Evolutionary conservation across 2,113 vertebrate genomes (phyloP), one percentile per base, ranked within the genome.

Genomic region (Synodontis membranacea): DNA sequence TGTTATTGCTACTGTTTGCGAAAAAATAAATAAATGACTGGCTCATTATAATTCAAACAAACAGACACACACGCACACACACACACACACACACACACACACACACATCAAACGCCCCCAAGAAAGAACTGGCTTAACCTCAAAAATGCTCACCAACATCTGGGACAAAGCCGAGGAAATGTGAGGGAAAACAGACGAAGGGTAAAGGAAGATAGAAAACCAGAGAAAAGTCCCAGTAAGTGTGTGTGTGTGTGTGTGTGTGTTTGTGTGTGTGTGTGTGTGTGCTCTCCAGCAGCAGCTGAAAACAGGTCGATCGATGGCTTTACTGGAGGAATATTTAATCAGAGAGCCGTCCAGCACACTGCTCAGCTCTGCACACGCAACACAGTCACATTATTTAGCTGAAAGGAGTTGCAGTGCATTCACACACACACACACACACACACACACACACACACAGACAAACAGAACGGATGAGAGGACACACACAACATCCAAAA

Each of bases 301-400:
- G 92, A 92, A 95, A 92, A 91, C 93, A 96, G 92, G 91, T 93
- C 95, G 96, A 97, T 97, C 94, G 95, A 97, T 97, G 94, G 93
- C 92, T 95, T 94, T 91, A 93, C 90, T 93, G 94, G 94, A 96
- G 97, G 95, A 96, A 96, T 96, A 96, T 96, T 96, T 97, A 96
- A 96, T 96, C 92, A 92, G 90, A 93, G 94, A 90, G 91, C 89
- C 88, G 90, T 91, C 94, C 93, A 86, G 76, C 28, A 50, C 82
- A 75, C 28, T 28, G 28, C 72, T 28, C 72, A 75, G 70, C 70
- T 25, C 39, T 28, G 70, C 42, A 48, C 42, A n/a, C 72, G 0
- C 3, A 74, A 46, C 39, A 44, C 19, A 23, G 31, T 12, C 28
- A n/a, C 3, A 10, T 37, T 34, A 66, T 39, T 42, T 42, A 2